These are phyloP conservation scores for Hoplodrina blanda DNA, from an alignment of 2,888 invertebrate species.

Conservation along the genomic window DNA sequence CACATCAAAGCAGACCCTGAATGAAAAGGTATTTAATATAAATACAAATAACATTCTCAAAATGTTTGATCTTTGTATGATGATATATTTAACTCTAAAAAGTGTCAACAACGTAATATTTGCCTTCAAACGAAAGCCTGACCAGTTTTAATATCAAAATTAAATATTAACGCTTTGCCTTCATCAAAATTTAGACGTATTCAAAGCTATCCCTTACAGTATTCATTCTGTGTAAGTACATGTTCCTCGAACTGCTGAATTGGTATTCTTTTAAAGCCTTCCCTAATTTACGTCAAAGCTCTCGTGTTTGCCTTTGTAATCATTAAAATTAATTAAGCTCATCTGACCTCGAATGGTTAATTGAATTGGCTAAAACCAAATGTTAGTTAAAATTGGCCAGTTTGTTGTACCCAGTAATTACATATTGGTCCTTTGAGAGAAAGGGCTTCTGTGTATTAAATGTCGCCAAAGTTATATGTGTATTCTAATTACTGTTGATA, in stretches of 20 bases:
- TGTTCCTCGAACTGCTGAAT: neutral
- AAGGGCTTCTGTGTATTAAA: constrained; percentile 16
- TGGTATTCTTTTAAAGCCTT: constrained; percentile 41
- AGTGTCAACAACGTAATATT: constrained; percentile 20
- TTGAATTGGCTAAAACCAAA: constrained; percentile 30
- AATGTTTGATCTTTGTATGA: neutral
- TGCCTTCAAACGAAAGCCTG: constrained; percentile 1
- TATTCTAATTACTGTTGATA: neutral
- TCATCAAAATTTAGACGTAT: constrained; percentile 29
- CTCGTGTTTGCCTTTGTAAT: constrained; percentile 38
- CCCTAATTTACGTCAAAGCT: constrained; percentile 42
- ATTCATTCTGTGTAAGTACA: constrained; percentile 5
- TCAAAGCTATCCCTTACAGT: constrained; percentile 18
- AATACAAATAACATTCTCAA: neutral
- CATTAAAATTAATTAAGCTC: constrained; percentile 50
- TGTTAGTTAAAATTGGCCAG: constrained; percentile 18
- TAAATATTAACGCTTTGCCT: constrained; percentile 18
- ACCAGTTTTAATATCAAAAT: constrained; percentile 25
- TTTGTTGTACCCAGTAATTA: constrained; percentile 38
- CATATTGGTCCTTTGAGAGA: constrained; percentile 15
- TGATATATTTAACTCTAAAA: constrained; percentile 14
- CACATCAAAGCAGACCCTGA: constrained; percentile 2
- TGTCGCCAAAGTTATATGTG: neutral
- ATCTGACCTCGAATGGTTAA: constrained; percentile 42
- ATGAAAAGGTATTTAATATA: constrained; percentile 13